phyloP scores from a whole-genome alignment of 1,140 invertebrate genomes.

The Meloidogyne chitwoodi region DNA sequence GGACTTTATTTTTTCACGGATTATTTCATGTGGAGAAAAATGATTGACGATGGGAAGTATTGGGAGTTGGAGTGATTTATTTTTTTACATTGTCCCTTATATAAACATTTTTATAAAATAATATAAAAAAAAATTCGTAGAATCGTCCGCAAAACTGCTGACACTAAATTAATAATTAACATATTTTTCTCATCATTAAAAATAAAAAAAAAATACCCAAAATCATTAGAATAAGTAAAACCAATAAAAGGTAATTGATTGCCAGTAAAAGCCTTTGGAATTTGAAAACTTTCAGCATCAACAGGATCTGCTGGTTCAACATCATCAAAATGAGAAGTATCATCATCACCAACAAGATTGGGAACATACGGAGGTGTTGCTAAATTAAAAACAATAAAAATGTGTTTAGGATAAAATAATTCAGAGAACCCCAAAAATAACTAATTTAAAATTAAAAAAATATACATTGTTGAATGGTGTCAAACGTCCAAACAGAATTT shows the following conservation, averaged over 20 bases:
- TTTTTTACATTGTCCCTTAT: too few relatives aligned
- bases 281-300: constrained; percentile 83
- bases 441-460: not conserved
- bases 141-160: too few relatives aligned
- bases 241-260: constrained; percentile 98
- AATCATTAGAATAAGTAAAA: constrained; percentile 79
- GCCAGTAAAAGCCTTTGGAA: constrained; percentile 92
- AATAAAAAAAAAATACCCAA: constrained; percentile 30
- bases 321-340: constrained; percentile 97
- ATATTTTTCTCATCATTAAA: too few relatives aligned
- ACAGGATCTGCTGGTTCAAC: constrained; percentile 80
- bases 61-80: too few relatives aligned
- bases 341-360: constrained; percentile 87
- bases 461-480: constrained; percentile 80
- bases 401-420: not conserved
- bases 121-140: too few relatives aligned
- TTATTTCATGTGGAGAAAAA: too few relatives aligned
- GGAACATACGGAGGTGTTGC: constrained; percentile 90
- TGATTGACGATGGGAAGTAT: too few relatives aligned
- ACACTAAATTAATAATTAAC: too few relatives aligned
- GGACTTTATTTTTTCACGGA: too few relatives aligned
- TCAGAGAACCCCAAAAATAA: not conserved
- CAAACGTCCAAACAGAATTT: constrained; percentile 95
- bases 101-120: too few relatives aligned
- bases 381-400: constrained; percentile 50